Evolutionary conservation across 2,888 invertebrate species (phyloP).

Genomic region (Dryobota labecula): DNA sequence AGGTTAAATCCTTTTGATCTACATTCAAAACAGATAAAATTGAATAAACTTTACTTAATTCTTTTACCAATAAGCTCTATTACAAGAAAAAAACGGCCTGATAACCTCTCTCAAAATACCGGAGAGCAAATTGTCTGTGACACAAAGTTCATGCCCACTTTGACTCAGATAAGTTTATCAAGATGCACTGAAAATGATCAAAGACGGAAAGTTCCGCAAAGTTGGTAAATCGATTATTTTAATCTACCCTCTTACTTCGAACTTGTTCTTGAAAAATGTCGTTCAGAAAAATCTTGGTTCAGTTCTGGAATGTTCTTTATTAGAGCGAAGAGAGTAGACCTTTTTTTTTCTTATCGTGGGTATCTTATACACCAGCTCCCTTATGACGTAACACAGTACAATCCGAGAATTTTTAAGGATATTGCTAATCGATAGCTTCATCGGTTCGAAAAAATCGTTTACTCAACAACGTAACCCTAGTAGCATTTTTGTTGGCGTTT

Average conservation of each 20-base stretch:
- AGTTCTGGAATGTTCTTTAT: not conserved
- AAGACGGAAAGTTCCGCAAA: constrained; percentile 45
- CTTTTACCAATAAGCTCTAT: constrained; percentile 14
- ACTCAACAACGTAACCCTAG: too few species aligned
- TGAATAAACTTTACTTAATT: constrained; percentile 2
- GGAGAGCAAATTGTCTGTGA: constrained; percentile 34
- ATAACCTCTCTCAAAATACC: constrained; percentile 23
- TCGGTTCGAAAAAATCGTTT: too few species aligned
- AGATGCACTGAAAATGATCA: constrained; percentile 54
- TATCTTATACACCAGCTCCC: too few species aligned
- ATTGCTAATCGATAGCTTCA: too few species aligned
- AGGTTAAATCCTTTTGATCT: not conserved
- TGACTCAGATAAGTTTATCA: constrained; percentile 55
- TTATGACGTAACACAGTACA: too few species aligned
- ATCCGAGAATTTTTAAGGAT: too few species aligned
- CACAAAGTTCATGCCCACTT: constrained; percentile 43
- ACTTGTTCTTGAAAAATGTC: constrained; percentile 26
- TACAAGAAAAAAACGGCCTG: not conserved
- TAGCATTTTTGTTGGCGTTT: too few species aligned
- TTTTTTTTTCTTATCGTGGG: not conserved
- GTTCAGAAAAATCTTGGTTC: constrained; percentile 4
- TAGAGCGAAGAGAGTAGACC: not conserved
- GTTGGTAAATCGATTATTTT: constrained; percentile 60
- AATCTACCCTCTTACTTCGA: constrained; percentile 43
- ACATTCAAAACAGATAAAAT: not conserved